Evolutionary conservation across 2,888 invertebrate genomes (phyloP), one percentile per base, ranked within the genome.

Genomic region (Hyposoter didymator): DNA sequence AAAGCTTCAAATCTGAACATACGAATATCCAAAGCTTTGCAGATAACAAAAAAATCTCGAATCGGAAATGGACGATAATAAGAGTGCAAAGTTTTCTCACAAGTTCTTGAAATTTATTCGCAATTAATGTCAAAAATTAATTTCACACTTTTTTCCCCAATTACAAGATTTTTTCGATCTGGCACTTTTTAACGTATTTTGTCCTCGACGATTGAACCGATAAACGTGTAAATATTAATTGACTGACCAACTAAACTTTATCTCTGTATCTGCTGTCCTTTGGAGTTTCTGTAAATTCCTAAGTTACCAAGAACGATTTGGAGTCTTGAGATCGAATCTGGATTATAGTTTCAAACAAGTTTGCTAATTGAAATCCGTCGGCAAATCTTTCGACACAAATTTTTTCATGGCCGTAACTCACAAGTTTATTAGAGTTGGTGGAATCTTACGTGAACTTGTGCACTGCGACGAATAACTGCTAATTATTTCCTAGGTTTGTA

Each of bases 1-100:
- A 35, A 64, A 17, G 55, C 55, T 55, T 22, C 55, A 12, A 55
- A 55, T 55, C 55, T 3, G 19, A n/a, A 22, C 17, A 47, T 19
- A 62, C 43, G 32, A 64, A 32, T 59, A 74, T 35, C 22, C 22
- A n/a, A 19, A 59, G 62, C 49, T 72, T 49, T 39, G 22, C 14
- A 52, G 59, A 22, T 43, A 22, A 35, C 12, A 43, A 73, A 17
- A n/a, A 55, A 55, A 35, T 39, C 52, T n/a, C 4, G 0, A 14
- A 52, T 17, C 14, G 1, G 47, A 8, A 67, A 28, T 59, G 47
- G 55, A 62, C 39, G 22, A 55, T 55, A 22, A 55, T 22, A 22
- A 12, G 4, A 19, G 22, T 10, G 55, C 12, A 55, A 22, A 8
- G 22, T 55, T 3, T 28, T 28, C 22, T 55, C 22, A 55, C 19